phyloP scores from a whole-genome alignment of 2,113 vertebrate species.

The Barbus barbus region DNA sequence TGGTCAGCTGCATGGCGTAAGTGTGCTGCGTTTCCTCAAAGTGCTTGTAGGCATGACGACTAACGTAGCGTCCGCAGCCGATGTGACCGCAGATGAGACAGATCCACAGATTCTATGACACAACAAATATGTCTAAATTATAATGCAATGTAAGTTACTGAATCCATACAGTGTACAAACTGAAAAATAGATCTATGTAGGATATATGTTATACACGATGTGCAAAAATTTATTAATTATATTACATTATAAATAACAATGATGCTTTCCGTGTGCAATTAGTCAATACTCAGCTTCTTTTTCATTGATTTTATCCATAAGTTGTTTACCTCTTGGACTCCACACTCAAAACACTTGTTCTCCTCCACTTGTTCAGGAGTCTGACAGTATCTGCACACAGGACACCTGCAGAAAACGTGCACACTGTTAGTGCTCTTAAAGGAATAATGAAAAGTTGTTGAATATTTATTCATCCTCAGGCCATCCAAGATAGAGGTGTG shows the following conservation, averaged over 20 bases:
- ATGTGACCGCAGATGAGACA: constrained; percentile 98
- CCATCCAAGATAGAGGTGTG: no score
- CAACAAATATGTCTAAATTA: neutral
- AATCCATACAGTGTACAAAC: neutral
- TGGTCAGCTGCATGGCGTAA: constrained; percentile 98
- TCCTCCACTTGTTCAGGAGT: constrained; percentile 97
- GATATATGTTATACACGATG: neutral
- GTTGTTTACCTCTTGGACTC: constrained; percentile 92
- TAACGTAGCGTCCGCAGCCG: constrained; percentile 94
- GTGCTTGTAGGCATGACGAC: constrained; percentile 95
- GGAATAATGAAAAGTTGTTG: neutral
- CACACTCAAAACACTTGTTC: constrained; percentile 98
- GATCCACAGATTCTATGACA: constrained; percentile 93
- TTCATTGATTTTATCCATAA: neutral
- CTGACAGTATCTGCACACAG: constrained; percentile 96
- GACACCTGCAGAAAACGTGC: constrained; percentile 79
- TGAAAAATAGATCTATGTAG: neutral
- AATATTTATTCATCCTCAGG: neutral
- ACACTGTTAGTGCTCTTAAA: neutral
- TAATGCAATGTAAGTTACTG: neutral
- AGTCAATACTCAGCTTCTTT: neutral
- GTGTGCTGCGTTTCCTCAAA: constrained; percentile 99
- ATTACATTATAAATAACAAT: neutral
- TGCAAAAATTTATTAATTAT: neutral
- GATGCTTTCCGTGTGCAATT: neutral